phyloP scores from a whole-genome alignment of 2,797 vertebrate genomes.

The Loris lydekkerianus region DNA sequence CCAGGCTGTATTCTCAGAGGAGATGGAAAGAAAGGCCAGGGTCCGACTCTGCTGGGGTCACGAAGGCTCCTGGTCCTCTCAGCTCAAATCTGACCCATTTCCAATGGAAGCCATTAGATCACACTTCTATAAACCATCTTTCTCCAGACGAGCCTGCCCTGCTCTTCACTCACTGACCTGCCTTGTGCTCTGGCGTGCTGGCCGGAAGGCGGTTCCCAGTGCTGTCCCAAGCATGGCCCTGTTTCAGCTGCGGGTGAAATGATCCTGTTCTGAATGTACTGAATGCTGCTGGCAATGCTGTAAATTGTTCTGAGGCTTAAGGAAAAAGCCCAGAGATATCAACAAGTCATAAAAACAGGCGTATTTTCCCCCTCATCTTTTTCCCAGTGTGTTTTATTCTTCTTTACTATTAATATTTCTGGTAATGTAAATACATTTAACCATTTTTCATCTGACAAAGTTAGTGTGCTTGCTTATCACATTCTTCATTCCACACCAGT shows the following conservation, averaged over 20 bases:
- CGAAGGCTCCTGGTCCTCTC: background rate
- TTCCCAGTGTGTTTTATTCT: conserved; percentile 17
- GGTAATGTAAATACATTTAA: background rate
- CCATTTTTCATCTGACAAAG: conserved; percentile 2
- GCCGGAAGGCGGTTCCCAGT: conserved; percentile 52
- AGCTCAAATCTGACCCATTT: conserved; percentile 76
- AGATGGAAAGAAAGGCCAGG: background rate
- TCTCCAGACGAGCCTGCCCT: conserved; percentile 71
- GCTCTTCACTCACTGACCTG: conserved; percentile 59
- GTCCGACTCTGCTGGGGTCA: background rate
- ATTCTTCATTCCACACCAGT: background rate
- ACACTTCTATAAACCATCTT: conserved; percentile 70
- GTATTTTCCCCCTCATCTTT: background rate
- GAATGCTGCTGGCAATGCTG: conserved; percentile 79
- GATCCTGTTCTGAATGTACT: conserved; percentile 85
- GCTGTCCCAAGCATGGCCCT: conserved; percentile 66
- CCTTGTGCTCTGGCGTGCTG: conserved; percentile 56
- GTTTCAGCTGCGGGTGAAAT: conserved; percentile 52
- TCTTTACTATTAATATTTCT: background rate
- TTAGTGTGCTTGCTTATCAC: background rate
- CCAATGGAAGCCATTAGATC: conserved; percentile 68
- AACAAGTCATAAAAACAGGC: conserved; percentile 78
- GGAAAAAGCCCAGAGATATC: conserved; percentile 72
- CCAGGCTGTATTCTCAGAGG: background rate
- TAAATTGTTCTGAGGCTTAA: conserved; percentile 76